These are phyloP conservation scores for Stegostoma tigrinum DNA, from an alignment of 2,113 vertebrate species.

Conservation along the genomic window DNA sequence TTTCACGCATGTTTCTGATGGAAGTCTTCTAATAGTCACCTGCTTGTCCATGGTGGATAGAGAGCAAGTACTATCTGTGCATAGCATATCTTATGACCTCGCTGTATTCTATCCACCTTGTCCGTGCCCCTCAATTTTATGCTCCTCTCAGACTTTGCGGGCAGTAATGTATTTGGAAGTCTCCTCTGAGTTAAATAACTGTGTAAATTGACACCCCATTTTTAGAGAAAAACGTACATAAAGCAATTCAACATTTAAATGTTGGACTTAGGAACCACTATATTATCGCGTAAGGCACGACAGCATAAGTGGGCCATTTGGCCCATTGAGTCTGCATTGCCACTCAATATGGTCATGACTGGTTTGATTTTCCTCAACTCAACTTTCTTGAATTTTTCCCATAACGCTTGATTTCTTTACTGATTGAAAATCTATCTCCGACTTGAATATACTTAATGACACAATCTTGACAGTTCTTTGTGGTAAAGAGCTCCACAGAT, in stretches of 20 bases:
- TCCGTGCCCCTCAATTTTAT: too few relatives aligned
- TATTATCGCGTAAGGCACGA: neutral
- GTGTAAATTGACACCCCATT: neutral
- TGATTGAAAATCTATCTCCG: too few relatives aligned
- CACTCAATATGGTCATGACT: too few relatives aligned
- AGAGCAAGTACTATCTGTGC: neutral
- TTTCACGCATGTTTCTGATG: neutral
- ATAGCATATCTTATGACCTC: neutral
- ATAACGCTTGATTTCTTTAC: too few relatives aligned
- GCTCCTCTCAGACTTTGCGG: neutral
- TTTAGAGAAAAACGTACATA: neutral
- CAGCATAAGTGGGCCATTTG: too few relatives aligned
- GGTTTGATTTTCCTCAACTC: too few relatives aligned
- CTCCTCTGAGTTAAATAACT: neutral
- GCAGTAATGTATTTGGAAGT: neutral
- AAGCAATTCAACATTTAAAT: neutral
- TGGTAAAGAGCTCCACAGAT: too few relatives aligned
- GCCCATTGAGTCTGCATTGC: too few relatives aligned
- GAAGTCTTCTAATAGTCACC: neutral
- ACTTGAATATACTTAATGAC: too few relatives aligned
- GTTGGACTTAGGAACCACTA: neutral
- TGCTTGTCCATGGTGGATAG: neutral
- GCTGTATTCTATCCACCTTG: too few relatives aligned
- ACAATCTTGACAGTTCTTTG: too few relatives aligned
- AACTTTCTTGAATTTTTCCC: too few relatives aligned